These are phyloP conservation scores for Toxonevra muliebris DNA, from an alignment of 2,888 invertebrate species.

Conservation along the genomic window DNA sequence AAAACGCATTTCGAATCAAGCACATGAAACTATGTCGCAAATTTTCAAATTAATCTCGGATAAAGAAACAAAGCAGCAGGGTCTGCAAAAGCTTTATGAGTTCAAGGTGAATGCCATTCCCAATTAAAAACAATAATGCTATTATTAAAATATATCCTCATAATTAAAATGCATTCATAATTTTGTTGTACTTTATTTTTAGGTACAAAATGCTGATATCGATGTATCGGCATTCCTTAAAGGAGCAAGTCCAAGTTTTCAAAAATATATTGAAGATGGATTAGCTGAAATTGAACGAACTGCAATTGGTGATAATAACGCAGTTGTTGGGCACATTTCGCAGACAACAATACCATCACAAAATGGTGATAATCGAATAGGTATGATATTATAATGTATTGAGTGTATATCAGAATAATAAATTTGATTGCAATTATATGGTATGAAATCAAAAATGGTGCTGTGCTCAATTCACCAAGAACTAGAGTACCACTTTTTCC, in stretches of 20 bases:
- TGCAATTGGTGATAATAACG: conserved; percentile 6
- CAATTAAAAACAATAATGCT: no score
- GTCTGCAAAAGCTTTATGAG: conserved; percentile 68
- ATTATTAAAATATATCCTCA: no score
- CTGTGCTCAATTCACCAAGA: no score
- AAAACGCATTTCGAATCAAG: conserved; percentile 75
- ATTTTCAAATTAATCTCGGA: conserved; percentile 92
- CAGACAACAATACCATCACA: conserved; percentile 21
- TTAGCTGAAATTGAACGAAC: conserved; percentile 61
- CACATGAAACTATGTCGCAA: conserved; percentile 87
- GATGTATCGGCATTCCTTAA: conserved; percentile 63
- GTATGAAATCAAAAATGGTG: no score
- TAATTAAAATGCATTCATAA: neutral
- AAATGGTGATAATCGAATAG: conserved; percentile 42
- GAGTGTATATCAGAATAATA: neutral
- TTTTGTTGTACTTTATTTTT: conserved; percentile 14
- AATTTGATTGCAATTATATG: no score
- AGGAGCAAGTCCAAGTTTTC: conserved; percentile 63
- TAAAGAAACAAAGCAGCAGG: conserved; percentile 85
- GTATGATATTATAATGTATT: conserved; percentile 31
- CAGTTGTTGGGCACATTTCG: neutral
- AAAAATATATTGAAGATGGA: conserved; percentile 65
- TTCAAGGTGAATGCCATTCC: conserved; percentile 56
- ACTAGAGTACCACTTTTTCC: no score
- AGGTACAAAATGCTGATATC: conserved; percentile 64